Evolutionary conservation across 2,797 vertebrate species (phyloP), one percentile per base, ranked within the genome.

Genomic region (Sternarchorhynchus goeldii): DNA sequence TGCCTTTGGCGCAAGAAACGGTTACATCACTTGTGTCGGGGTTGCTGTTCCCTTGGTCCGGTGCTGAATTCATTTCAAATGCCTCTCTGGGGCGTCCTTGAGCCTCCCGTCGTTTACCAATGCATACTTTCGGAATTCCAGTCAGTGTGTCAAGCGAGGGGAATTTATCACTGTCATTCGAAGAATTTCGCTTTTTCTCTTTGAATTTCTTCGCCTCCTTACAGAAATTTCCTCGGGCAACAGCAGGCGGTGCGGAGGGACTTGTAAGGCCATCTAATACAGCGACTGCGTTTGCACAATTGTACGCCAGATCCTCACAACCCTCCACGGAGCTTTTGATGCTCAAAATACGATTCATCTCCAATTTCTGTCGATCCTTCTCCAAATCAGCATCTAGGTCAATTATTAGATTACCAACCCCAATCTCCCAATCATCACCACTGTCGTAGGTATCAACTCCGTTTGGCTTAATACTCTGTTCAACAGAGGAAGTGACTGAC

Each of bases 341-440:
- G 87, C 77, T 88, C 85, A 91, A 91, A 90, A 95, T 93, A 88
- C 96, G 96, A 93, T 93, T 96, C 96, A 97, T 97, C 91, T 96
- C 95, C 89, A 93, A 92, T 93, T 95, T 95, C 89, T 95, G 95
- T 94, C 94, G 95, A 92, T 97, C 96, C 87, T 94, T 95, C 84
- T 96, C 94, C 93, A 95, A 91, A 94, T 97, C 96, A 75, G 95
- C 96, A 86, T 96, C 96, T 94, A 96, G 89, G 94, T 97, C 96
- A 0, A 95, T 96, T 86, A 95, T 96, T 93, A 95, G 91, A 95
- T 95, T 94, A 79, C 95, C 95, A 87, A 94, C 94, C 85, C 95
- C 94, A 1, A 95, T 95, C 91, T 95, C 93, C 94, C 94, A 95
- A 84, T 96, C 95, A 95, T 95, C 93, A 41, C 93, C 94, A 92